These are phyloP conservation scores for Lithobates sylvaticus DNA, from an alignment of 2,797 vertebrate species.

Conservation along the genomic window DNA sequence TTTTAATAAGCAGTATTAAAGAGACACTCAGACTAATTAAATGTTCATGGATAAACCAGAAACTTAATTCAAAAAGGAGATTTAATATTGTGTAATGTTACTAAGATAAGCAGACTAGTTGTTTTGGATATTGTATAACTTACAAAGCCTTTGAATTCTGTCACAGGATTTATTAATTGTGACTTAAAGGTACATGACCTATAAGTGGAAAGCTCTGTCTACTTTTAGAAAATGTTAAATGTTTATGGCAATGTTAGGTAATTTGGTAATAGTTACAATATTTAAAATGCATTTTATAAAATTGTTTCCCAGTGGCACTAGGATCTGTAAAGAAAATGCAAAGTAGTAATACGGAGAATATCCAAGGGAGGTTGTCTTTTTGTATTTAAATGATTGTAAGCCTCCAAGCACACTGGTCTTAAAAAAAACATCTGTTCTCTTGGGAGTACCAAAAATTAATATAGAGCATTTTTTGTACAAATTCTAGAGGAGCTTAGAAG, in stretches of 20 bases:
- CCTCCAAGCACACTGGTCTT: too few relatives aligned
- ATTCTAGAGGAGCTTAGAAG: too few relatives aligned
- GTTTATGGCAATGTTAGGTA: not conserved
- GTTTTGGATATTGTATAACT: not conserved
- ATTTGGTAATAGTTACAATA: not conserved
- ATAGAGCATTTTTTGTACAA: too few relatives aligned
- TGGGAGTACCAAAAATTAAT: too few relatives aligned
- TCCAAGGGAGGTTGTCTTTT: too few relatives aligned
- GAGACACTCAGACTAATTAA: constrained; percentile 29
- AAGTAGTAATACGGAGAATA: too few relatives aligned
- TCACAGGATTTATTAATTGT: not conserved
- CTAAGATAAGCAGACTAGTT: not conserved
- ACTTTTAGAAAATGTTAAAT: not conserved
- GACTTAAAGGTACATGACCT: not conserved
- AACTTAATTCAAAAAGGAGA: not conserved
- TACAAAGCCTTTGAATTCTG: not conserved
- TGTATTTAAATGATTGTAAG: too few relatives aligned
- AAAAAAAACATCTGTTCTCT: too few relatives aligned
- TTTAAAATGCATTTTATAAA: too few relatives aligned
- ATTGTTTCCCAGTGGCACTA: too few relatives aligned
- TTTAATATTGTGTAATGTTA: constrained; percentile 31
- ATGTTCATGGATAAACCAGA: not conserved
- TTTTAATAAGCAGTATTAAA: not conserved
- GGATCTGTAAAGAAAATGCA: too few relatives aligned
- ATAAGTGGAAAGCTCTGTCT: not conserved